A percentile compares a stretch with the other conserved stretches of the same genome.
phyloP scores from a whole-genome alignment of 2,797 vertebrate genomes.

The Glyptemys insculpta region DNA sequence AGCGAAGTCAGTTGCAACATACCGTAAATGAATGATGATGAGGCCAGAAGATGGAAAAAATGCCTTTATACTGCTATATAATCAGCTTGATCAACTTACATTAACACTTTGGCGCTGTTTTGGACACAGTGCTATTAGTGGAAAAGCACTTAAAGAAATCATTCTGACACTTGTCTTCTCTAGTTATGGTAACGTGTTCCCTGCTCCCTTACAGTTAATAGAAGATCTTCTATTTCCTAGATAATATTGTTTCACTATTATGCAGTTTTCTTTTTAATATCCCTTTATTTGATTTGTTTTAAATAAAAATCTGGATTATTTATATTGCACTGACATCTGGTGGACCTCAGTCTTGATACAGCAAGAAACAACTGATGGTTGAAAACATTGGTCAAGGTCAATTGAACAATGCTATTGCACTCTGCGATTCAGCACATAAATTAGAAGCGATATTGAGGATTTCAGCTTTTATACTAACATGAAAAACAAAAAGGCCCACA shows the following conservation, averaged over 20 bases:
- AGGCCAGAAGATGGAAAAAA: constrained; percentile 48
- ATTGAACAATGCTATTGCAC: background rate
- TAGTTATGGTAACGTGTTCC: constrained; percentile 31
- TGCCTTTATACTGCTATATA: constrained; percentile 41
- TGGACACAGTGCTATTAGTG: constrained; percentile 35
- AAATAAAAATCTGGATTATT: constrained; percentile 47
- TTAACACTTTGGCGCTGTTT: constrained; percentile 51
- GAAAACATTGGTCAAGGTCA: constrained; percentile 36
- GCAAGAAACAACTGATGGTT: background rate
- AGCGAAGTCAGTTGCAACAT: constrained; percentile 49
- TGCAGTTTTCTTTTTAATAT: background rate
- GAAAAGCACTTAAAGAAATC: constrained; percentile 61
- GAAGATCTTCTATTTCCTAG: background rate
- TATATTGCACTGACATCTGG: constrained; percentile 59
- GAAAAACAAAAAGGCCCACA: background rate
- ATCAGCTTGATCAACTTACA: constrained; percentile 65
- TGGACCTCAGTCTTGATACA: constrained; percentile 38
- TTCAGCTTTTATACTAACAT: background rate
- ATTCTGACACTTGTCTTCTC: constrained; percentile 32
- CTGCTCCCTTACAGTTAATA: background rate
- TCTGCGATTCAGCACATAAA: background rate
- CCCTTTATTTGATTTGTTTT: background rate
- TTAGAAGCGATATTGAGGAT: constrained; percentile 3
- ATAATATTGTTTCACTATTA: background rate
- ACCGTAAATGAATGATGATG: constrained; percentile 67